phyloP scores from a whole-genome alignment of 2,888 invertebrate species.

The Euplagia quadripunctaria region DNA sequence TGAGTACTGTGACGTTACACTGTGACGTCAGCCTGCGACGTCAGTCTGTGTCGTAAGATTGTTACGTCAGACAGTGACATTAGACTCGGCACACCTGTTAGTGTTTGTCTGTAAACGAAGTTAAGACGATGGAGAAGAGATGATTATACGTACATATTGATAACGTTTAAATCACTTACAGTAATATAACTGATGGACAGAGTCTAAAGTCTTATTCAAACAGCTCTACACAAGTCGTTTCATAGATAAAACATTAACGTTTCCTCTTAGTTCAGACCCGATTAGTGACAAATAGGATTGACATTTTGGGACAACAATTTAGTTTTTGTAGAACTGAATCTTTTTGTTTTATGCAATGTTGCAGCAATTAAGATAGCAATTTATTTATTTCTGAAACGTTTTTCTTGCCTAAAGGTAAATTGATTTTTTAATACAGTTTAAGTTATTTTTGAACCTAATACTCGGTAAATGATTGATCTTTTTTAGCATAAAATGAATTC shows the following conservation, averaged over 20 bases:
- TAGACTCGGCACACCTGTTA: neutral
- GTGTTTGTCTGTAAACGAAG: neutral
- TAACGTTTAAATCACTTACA: neutral
- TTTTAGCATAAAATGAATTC: too few relatives aligned
- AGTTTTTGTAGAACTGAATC: neutral
- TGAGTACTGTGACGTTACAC: neutral
- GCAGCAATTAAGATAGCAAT: too few relatives aligned
- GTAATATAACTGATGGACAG: neutral
- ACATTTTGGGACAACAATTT: neutral
- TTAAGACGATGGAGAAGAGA: neutral
- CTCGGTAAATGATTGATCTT: too few relatives aligned
- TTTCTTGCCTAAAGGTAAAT: too few relatives aligned
- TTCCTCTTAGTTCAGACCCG: neutral
- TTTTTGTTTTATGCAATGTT: neutral
- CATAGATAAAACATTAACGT: neutral
- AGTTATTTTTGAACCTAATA: too few relatives aligned
- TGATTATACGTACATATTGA: too few relatives aligned
- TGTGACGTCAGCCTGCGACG: neutral
- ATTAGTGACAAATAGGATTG: neutral
- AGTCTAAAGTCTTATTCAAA: neutral
- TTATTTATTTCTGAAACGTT: too few relatives aligned
- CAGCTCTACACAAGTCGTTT: neutral
- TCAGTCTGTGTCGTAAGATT: neutral
- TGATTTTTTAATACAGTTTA: too few relatives aligned
- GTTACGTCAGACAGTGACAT: neutral